Base-by-base conservation (phyloP, 2,113 vertebrate species). In the Perognathus longimembris region DNA sequence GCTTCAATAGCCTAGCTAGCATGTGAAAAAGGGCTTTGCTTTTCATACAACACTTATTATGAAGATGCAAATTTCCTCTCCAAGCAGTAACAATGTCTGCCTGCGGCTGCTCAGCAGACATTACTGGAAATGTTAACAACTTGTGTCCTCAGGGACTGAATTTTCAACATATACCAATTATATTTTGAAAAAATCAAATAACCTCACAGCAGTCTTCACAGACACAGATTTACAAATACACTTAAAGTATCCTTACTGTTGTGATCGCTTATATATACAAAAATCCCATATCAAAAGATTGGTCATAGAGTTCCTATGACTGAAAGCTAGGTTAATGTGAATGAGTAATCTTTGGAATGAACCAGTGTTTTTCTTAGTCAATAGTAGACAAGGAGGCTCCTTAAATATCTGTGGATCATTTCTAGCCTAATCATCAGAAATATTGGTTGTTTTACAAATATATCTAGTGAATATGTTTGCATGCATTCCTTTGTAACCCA, bases 31-130 rank as follows among this genome's bases (percentile, higher is more conserved):
- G 63, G 45, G 36, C 59, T 87, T 64, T 82, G 95, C 89, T 96
- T 94, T 97, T 94, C 93, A 82, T 67, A 59, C 30, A 71, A 42
- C 69, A 71, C 93, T 85, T 95, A 96, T 95, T 96, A 96, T 87
- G 59, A 95, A 96, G 80, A 97, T 96, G 95, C 93, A 96, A 96
- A 97, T 97, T 93, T 94, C 64, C 73, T 67, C 59, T 89, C 77
- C 73, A 78, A 45, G 67, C 30, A 81, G 88, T 80, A 82, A 76
- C 1, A 4, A 40, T 38, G 36, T 66, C 85, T 86, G 22, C 36
- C 85, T 86, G 22, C 36, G 83, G 57, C 76, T 79, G 69, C 30
- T 78, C 67, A 26, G 89, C 38, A 93, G 67, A 89, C 90, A 84
- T 89, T 84, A 78, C 63, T 75, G 45, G 75, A 85, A 82, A 71